Percentiles rank a stretch among this genome's conserved stretches.
These are phyloP conservation scores for Smittia aterrima DNA, from an alignment of 2,888 invertebrate species.

Conservation along the genomic window DNA sequence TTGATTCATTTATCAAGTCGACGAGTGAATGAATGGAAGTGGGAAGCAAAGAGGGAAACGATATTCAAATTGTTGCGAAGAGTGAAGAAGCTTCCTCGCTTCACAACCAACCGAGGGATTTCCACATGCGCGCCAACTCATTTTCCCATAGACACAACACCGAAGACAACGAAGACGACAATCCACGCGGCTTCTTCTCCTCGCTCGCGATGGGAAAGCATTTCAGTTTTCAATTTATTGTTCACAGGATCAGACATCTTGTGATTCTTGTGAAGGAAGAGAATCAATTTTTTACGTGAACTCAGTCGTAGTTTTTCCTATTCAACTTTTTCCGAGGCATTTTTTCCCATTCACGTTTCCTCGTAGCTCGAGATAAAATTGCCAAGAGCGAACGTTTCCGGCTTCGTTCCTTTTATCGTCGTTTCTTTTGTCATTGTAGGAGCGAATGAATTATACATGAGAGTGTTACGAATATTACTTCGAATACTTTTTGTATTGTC, in stretches of 20 bases:
- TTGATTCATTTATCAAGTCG: conserved; percentile 17
- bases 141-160: background rate
- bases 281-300: conserved; percentile 11
- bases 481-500: conserved; percentile 18
- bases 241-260: conserved; percentile 10
- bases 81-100: background rate
- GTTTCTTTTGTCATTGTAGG: conserved; percentile 25
- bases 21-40: conserved; percentile 1
- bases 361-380: background rate
- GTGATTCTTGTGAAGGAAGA: background rate
- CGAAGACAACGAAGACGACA: background rate
- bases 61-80: background rate
- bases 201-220: background rate
- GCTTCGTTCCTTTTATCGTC: conserved; percentile 9
- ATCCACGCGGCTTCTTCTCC: background rate
- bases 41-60: background rate
- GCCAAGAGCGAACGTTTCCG: background rate
- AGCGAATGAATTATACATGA: conserved; percentile 22
- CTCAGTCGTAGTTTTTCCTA: background rate
- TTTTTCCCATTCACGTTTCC: background rate
- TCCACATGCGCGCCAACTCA: background rate
- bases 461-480: conserved; percentile 1
- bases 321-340: conserved; percentile 1
- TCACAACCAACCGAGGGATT: background rate
- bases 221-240: conserved; percentile 3